Base-by-base conservation (phyloP, 2,888 invertebrate species). In the Eristalinus sepulchralis region DNA sequence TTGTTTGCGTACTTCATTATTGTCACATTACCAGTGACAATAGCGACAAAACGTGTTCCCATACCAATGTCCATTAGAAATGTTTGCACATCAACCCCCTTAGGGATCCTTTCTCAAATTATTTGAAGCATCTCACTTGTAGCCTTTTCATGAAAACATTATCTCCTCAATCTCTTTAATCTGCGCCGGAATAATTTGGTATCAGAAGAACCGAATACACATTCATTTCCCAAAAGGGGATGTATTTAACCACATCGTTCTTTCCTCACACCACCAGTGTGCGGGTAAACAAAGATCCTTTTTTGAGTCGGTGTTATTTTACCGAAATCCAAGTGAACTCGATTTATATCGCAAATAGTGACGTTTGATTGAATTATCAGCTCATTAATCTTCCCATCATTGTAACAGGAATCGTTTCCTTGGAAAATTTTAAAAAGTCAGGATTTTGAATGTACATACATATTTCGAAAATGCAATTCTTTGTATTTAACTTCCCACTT, bases 11-110 rank as follows among this genome's bases (percentile, higher is more conserved):
- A 75, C 75, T 70, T 75, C 75, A 81, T 81, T 81, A 70, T 70
- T 81, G 81, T 81, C 75, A 75, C 81, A 81, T 81, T 81, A 81
- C 62, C n/a, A 67, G 34, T 27, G 72, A 72, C 79, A 66, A 17
- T 33, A n/a, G 33, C 57, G 59, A 33, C 36, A 34, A 70, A 63
- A 39, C 64, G 63, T 53, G 64, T 31, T 22, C 70, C 27, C 68
- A 31, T 73, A 47, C 55, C 36, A 67, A 67, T 53, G 64, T 59
- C 75, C 75, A 81, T 81, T 81, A 75, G 70, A 63, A 64, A 64
- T 80, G 55, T 80, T 80, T 80, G 67, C 27, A 47, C 71, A 66
- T 17, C 80, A 73, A 62, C 62, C 67, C 73, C 67, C 73, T 80
- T 9, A 10, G 36, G 64, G 47, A 53, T 66, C 39, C 47, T 36